Conservation (phyloP, 2,888 invertebrate genomes). For the Venusia cambrica region DNA sequence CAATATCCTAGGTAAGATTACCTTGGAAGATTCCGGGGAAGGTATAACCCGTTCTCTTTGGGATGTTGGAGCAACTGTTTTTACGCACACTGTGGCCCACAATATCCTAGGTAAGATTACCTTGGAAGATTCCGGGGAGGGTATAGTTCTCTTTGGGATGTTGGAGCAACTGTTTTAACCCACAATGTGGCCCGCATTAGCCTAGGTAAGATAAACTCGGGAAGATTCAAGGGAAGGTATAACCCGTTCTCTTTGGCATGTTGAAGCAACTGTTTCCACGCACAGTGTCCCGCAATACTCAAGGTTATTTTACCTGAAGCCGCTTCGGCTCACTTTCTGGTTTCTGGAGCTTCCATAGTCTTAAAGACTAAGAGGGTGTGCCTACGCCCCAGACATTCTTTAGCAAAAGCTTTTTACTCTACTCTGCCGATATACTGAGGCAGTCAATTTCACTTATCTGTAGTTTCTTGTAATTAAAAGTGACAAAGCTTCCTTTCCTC, state of each 20-base stretch:
- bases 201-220: conserved; percentile 88
- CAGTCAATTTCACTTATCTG: conserved; percentile 22
- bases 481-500: conserved; percentile 13
- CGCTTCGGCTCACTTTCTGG: no score
- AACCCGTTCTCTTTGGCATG: conserved; percentile 98
- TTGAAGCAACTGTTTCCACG: conserved; percentile 96
- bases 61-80: conserved; percentile 98
- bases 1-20: no score
- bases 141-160: conserved; percentile 98
- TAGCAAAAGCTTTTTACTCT: no score
- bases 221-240: no score
- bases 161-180: conserved; percentile 96
- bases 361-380: no score
- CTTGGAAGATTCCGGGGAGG: neutral
- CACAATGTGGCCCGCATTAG: conserved; percentile 97
- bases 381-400: no score
- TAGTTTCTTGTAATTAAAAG: no score
- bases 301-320: no score
- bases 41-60: conserved; percentile 98
- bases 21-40: no score
- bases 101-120: conserved; percentile 93
- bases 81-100: conserved; percentile 97
- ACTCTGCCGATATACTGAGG: no score
- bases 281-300: conserved; percentile 98
- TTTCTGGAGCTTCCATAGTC: no score